These are phyloP conservation scores for Phlogophora meticulosa DNA, from an alignment of 2,888 invertebrate species.

Conservation along the genomic window DNA sequence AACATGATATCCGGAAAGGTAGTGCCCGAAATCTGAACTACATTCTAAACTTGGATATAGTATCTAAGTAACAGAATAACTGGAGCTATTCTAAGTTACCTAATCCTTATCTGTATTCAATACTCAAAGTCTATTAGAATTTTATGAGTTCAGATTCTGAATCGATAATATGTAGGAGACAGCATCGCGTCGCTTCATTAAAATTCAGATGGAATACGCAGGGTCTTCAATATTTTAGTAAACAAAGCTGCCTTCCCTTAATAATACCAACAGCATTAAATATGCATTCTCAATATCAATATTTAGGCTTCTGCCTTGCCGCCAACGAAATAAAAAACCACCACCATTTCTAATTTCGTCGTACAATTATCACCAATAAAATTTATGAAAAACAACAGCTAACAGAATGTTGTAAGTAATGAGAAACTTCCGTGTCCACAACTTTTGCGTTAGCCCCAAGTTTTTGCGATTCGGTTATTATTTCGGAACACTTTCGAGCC, in stretches of 20 bases:
- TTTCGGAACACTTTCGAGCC: conserved; percentile 48
- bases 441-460: conserved; percentile 27
- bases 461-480: conserved; percentile 37
- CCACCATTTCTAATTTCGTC: conserved; percentile 22
- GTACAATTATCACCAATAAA: conserved; percentile 46
- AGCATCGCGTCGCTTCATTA: conserved; percentile 35
- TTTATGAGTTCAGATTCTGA: conserved; percentile 53
- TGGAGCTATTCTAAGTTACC: conserved; percentile 17
- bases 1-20: conserved; percentile 25
- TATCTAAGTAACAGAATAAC: conserved; percentile 11
- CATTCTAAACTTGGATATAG: conserved; percentile 5
- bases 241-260: conserved; percentile 43
- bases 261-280: conserved; percentile 35
- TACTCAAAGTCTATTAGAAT: conserved; percentile 48
- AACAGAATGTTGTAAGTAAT: conserved; percentile 42
- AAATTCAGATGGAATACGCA: conserved; percentile 54
- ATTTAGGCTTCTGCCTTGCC: conserved; percentile 15
- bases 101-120: conserved; percentile 18
- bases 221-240: conserved; percentile 47
- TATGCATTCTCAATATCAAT: conserved; percentile 40
- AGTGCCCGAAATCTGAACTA: conserved; percentile 13
- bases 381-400: conserved; percentile 42
- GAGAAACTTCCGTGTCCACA: conserved; percentile 33
- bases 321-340: conserved; percentile 24
- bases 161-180: conserved; percentile 43